Evolutionary conservation across 2,113 vertebrate species (phyloP).

Genomic region (Heliornis fulica): DNA sequence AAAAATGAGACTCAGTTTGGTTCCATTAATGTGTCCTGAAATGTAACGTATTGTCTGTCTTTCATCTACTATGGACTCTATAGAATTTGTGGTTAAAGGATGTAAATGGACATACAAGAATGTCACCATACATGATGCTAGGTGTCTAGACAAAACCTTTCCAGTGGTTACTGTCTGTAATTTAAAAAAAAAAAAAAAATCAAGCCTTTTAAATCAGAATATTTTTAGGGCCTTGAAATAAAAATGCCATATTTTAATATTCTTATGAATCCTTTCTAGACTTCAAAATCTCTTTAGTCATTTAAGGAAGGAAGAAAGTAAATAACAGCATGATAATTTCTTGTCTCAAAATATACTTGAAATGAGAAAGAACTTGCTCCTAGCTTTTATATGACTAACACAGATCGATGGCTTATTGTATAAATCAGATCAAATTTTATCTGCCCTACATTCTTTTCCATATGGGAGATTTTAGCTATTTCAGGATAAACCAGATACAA

Average conservation of each 20-base stretch:
- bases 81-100: background rate
- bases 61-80: background rate
- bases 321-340: fast-evolving
- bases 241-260: background rate
- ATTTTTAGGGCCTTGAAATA: background rate
- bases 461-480: background rate
- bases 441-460: background rate
- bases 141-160: background rate
- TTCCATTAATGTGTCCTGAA: background rate
- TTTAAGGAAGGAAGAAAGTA: background rate
- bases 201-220: background rate
- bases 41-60: background rate
- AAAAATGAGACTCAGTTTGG: background rate
- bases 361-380: background rate
- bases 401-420: background rate
- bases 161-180: background rate
- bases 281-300: background rate
- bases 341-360: background rate
- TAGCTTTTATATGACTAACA: background rate
- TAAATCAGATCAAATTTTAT: background rate
- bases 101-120: background rate
- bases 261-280: background rate
- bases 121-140: background rate
- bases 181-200: too few species aligned
- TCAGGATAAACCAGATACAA: background rate